A percentile compares a stretch with the other conserved stretches of the same genome.
phyloP scores from a whole-genome alignment of 2,113 vertebrate genomes.

The Trogon surrucura region DNA sequence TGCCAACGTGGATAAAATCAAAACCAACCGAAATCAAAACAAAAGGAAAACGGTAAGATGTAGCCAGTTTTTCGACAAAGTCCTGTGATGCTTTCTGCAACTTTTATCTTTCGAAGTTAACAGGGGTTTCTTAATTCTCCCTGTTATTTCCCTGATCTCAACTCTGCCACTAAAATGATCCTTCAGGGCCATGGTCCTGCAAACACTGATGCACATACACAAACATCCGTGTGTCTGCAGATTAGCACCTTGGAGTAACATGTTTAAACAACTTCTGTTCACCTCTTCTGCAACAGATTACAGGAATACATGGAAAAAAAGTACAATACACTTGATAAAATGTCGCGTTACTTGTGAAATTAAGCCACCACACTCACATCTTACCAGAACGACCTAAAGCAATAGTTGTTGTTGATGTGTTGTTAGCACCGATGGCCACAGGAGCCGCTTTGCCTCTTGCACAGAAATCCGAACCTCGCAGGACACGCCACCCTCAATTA shows the following conservation, averaged over 20 bases:
- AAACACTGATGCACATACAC: not conserved
- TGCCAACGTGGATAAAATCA: slow-evolving; percentile 71
- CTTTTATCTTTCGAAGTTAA: slow-evolving; percentile 48
- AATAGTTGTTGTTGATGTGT: slow-evolving; percentile 65
- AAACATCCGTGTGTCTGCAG: not conserved
- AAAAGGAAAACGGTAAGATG: slow-evolving; percentile 70
- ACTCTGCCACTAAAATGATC: slow-evolving; percentile 24
- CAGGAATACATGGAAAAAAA: slow-evolving; percentile 72
- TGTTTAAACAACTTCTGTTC: slow-evolving; percentile 62
- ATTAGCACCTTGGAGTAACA: slow-evolving; percentile 53
- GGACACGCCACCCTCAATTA: not conserved
- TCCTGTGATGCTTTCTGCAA: slow-evolving; percentile 58
- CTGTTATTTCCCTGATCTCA: slow-evolving; percentile 58
- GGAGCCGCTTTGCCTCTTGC: slow-evolving; percentile 58
- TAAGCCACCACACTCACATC: slow-evolving; percentile 69
- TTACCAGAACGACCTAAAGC: slow-evolving; percentile 57
- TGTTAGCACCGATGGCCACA: slow-evolving; percentile 78
- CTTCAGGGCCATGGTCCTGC: slow-evolving; percentile 7
- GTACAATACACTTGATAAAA: slow-evolving; percentile 72
- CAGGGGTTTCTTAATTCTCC: slow-evolving; percentile 46
- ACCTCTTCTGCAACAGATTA: slow-evolving; percentile 66
- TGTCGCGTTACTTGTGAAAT: slow-evolving; percentile 69
- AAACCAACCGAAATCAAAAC: slow-evolving; percentile 16
- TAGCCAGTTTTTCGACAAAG: slow-evolving; percentile 61
- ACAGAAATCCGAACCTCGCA: slow-evolving; percentile 16